Base-by-base conservation (phyloP, 2,888 invertebrate genomes). In the Eulithis prunata region DNA sequence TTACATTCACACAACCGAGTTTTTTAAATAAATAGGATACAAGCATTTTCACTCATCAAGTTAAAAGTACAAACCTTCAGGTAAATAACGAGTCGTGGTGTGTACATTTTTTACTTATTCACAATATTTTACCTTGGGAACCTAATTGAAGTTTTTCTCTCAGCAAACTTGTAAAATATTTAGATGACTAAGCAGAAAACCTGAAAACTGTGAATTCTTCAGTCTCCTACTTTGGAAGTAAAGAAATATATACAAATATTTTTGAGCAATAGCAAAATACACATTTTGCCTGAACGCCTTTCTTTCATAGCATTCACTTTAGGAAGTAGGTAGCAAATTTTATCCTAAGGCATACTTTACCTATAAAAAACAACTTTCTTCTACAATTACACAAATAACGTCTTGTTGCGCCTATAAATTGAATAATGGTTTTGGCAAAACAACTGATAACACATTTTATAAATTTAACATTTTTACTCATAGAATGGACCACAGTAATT, bases 1-100 rank as follows among this genome's bases (percentile, higher is more conserved):
- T 83, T 90, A 90, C 89, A 90, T 72, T 78, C 82, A 89, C 90
- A 90, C 90, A 91, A 91, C 90, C 91, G 77, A 86, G 75, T 84
- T 85, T 79, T 75, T 71, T 71, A 78, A 83, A 78, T 78, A 83
- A 84, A 82, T 81, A 81, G 71, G 75, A 79, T 86, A 80, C 76
- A 84, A 84, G 81, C 84, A 64, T 74, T 73, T 53, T 71, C 75
- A 75, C 67, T 72, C 66, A 47, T 69, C 38, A 55, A 67, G 55
- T 49, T 60, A 43, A 63, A 64, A 55, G 51, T 70, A 71, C 59
- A 62, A 64, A 57, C 51, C 10, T 58, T 45, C 36, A 49, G 38
- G 46, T 57, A 36, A 57, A 28, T 51, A 56, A 62, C 51, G 46
- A 57, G 43, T 41, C 47, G 36, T 57, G 41, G 56, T 61, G 54